Evolutionary conservation across 2,888 invertebrate species (phyloP).

Genomic region (Diarsia brunnea): DNA sequence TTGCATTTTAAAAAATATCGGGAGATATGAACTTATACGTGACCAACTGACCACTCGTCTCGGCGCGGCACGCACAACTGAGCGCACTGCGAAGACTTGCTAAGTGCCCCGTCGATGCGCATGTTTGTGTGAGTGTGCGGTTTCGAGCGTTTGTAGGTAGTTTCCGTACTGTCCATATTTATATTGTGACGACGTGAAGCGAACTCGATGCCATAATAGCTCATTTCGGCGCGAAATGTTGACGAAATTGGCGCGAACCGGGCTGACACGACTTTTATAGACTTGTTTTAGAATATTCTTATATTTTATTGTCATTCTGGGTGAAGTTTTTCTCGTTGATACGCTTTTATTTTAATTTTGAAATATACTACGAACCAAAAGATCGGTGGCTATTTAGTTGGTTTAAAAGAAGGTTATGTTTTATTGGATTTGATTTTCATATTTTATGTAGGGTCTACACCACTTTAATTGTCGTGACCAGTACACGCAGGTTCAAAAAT

Average conservation of each 20-base stretch:
- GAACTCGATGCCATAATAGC: conserved; percentile 61
- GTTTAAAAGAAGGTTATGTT: background rate
- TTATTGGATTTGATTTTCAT: background rate
- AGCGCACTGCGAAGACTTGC: no score
- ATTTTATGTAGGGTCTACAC: background rate
- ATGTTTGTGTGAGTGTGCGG: no score
- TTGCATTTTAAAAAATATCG: no score
- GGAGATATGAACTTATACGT: no score
- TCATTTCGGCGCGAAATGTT: conserved; percentile 64
- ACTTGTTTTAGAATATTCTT: conserved; percentile 9
- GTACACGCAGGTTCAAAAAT: background rate
- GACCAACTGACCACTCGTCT: no score
- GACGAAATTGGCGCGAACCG: conserved; percentile 61
- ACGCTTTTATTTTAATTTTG: conserved; percentile 1
- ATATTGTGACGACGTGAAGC: no score
- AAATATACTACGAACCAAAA: background rate
- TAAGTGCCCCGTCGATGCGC: no score
- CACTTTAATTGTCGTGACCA: background rate
- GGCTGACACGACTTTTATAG: conserved; percentile 45
- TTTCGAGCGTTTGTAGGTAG: no score
- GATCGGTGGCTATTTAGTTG: background rate
- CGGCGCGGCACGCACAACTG: no score
- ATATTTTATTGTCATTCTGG: conserved; percentile 1
- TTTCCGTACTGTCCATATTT: no score
- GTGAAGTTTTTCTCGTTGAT: background rate